A percentile compares a stretch with the other conserved stretches of the same genome.
Evolutionary conservation across 2,113 vertebrate species (phyloP).

Genomic region (Scomber colias): DNA sequence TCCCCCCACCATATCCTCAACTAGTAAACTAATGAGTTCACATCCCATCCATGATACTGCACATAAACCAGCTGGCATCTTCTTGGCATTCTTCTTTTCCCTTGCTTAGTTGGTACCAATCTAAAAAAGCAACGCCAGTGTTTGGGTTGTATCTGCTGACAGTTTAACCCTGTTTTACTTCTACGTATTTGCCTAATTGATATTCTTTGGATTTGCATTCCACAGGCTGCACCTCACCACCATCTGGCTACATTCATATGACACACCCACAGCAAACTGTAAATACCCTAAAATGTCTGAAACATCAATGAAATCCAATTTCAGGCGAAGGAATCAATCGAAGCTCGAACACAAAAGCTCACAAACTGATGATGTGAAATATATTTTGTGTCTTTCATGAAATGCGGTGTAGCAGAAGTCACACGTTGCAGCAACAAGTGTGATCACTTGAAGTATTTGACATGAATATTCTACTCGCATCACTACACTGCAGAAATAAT

Average conservation of each 20-base stretch:
- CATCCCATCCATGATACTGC: background rate
- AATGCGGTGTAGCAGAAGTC: background rate
- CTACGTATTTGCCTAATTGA: constrained; percentile 13
- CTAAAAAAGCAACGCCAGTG: constrained; percentile 15
- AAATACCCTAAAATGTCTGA: background rate
- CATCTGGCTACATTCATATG: no score
- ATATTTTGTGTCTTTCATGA: background rate
- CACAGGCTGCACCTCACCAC: no score
- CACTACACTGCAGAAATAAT: background rate
- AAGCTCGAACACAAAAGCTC: background rate
- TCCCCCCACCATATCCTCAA: background rate
- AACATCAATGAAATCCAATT: constrained; percentile 3
- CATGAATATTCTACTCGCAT: background rate
- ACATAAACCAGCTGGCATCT: constrained; percentile 33
- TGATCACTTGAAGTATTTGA: background rate
- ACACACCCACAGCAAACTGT: background rate
- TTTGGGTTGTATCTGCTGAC: constrained; percentile 23
- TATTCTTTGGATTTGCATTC: background rate
- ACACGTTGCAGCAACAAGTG: constrained; percentile 55
- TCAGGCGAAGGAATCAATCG: background rate
- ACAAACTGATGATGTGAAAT: background rate
- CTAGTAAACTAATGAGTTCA: constrained; percentile 20
- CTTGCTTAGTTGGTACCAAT: constrained; percentile 12
- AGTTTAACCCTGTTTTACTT: constrained; percentile 24
- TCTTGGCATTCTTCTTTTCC: constrained; percentile 23